phyloP scores from a whole-genome alignment of 1,140 invertebrate genomes.

The Ceratosolen fusciceps region DNA sequence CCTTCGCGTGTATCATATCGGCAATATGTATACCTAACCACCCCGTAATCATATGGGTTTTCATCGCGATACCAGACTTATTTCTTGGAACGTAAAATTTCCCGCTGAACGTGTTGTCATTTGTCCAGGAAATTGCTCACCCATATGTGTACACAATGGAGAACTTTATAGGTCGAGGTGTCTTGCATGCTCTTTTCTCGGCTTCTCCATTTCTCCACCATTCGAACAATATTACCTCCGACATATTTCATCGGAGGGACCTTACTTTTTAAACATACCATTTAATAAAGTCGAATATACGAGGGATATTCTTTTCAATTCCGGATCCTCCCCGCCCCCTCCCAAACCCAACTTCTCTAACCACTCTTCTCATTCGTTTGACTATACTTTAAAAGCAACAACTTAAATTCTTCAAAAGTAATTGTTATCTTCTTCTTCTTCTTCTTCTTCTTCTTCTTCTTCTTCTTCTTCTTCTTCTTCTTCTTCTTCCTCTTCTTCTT shows the following conservation, averaged over 20 bases:
- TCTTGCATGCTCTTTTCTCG: neutral
- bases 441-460: too few species aligned
- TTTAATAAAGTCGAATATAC: neutral
- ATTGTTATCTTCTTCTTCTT: too few species aligned
- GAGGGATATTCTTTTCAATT: neutral
- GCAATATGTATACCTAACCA: constrained; percentile 30
- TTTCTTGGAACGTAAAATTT: constrained; percentile 39
- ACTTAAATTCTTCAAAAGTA: too few species aligned
- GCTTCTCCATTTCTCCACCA: neutral
- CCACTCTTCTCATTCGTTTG: too few species aligned
- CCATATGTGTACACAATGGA: neutral
- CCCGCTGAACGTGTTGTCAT: constrained; percentile 20
- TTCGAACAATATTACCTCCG: neutral
- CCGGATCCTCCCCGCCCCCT: too few species aligned
- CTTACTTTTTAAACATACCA: neutral
- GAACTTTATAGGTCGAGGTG: constrained; percentile 7
- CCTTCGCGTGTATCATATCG: constrained; percentile 28
- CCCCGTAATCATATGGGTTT: constrained; percentile 25
- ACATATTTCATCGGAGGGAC: neutral
- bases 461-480: too few species aligned
- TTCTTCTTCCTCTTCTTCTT: too few species aligned
- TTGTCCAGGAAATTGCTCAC: constrained; percentile 6
- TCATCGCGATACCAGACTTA: constrained; percentile 25
- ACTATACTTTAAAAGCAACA: too few species aligned
- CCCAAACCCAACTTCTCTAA: too few species aligned